Base-by-base conservation (phyloP, 2,888 invertebrate genomes). In the Pseudeuparius sepicola region DNA sequence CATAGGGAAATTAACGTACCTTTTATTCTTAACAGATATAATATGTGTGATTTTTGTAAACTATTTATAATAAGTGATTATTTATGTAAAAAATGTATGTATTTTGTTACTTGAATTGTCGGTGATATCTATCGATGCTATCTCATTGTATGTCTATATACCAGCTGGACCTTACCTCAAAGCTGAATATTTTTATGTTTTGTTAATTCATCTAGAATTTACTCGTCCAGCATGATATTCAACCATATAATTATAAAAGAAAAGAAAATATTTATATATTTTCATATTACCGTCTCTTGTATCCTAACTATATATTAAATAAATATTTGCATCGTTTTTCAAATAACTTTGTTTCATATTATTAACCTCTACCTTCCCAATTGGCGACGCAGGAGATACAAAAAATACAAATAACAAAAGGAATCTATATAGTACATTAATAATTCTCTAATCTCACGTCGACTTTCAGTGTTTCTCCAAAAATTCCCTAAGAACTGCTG, bases 281-380 rank as follows among this genome's bases (percentile, higher is more conserved):
- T 61, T 61, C 61, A 53, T 59, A 62, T 61, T 62, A 61, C 61
- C 60, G 56, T 55, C 57, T 56, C 54, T 55, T 61, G 60, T 62
- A 62, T 61, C 61, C 60, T 59, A 60, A 55, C 49, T 55, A 54
- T 59, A 54, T 60, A 59, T n/a, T 57, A 40, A 60, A 62, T 62
- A 61, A 61, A 61, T 59, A 60, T 62, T 60, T 61, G 54, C 60
- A 61, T 59, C 58, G 60, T 61, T 62, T 61, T 60, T 58, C 52
- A 54, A 49, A 34, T 26, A 11, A 34, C 31, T 25, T 31, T 39
- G 40, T 44, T 39, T 41, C 26, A 36, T 39, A 39, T 39, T 33
- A 5, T 32, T 5, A 25, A 25, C 11, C 25, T 6, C 5, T n/a
- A 25, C 25, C n/a, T n/a, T n/a, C n/a, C n/a, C n/a, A n/a, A n/a